Percentiles rank a stretch among this genome's conserved stretches.
Evolutionary conservation across 2,888 invertebrate species (phyloP).

Genomic region (Acanthococcus lagerstroemiae): DNA sequence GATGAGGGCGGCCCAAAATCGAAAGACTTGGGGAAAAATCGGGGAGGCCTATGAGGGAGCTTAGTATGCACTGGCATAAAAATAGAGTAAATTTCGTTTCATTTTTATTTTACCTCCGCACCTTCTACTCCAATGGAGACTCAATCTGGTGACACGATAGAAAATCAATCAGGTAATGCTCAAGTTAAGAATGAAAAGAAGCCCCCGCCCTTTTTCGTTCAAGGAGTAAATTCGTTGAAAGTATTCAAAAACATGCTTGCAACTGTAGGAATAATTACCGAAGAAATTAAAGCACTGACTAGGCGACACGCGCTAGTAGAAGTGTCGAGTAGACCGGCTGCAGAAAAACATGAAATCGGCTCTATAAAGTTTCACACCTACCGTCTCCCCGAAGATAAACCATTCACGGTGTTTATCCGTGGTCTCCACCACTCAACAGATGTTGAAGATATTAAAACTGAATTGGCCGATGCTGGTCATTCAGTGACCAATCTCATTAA

Average conservation of each 20-base stretch:
- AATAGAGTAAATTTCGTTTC: too few species aligned
- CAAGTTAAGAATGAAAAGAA: neutral
- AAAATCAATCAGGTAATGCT: neutral
- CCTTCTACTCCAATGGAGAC: too few species aligned
- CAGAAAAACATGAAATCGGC: neutral
- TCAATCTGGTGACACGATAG: neutral
- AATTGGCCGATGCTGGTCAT: neutral
- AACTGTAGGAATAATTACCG: neutral
- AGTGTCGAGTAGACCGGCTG: neutral
- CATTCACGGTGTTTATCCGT: neutral
- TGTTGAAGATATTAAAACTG: neutral
- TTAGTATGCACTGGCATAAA: too few species aligned
- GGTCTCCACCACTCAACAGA: neutral
- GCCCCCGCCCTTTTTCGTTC: neutral
- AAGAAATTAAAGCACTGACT: neutral
- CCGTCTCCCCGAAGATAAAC: neutral
- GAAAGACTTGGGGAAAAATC: too few species aligned
- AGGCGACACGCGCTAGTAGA: neutral
- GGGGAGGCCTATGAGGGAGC: too few species aligned
- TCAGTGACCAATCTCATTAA: constrained; percentile 1
- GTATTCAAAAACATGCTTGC: neutral
- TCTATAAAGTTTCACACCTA: neutral
- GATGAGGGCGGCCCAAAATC: too few species aligned
- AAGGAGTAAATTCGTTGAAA: neutral
- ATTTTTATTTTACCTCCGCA: too few species aligned